phyloP scores from a whole-genome alignment of 2,888 invertebrate species.

The Frankliniella intonsa region DNA sequence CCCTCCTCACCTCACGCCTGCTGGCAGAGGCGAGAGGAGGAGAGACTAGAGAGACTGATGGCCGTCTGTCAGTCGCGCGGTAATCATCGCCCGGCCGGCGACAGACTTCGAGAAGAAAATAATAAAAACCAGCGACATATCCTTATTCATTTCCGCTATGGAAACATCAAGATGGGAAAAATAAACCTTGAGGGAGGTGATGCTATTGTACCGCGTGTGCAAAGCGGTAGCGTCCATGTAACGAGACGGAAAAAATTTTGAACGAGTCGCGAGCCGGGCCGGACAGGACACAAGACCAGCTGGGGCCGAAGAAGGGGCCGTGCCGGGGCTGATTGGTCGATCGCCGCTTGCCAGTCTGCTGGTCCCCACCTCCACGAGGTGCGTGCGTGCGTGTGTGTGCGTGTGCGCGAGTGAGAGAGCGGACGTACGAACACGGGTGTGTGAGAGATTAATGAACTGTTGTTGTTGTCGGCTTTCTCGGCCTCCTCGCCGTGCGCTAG shows the following conservation, averaged over 20 bases:
- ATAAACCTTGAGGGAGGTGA: too few species aligned
- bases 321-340: not conserved
- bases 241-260: too few species aligned
- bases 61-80: not conserved
- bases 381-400: not conserved
- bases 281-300: too few species aligned
- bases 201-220: too few species aligned
- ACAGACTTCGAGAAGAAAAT: not conserved
- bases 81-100: not conserved
- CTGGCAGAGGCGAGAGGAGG: too few species aligned
- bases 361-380: not conserved
- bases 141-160: too few species aligned
- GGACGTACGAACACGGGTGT: not conserved
- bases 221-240: too few species aligned
- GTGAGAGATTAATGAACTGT: constrained; percentile 26
- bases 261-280: too few species aligned
- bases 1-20: not conserved
- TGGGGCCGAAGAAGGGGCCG: too few species aligned
- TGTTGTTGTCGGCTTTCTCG: constrained; percentile 13
- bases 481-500: not conserved
- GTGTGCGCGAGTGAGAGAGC: not conserved
- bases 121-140: not conserved
- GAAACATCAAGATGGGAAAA: too few species aligned
- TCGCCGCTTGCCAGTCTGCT: not conserved
- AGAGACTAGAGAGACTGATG: too few species aligned